Evolutionary conservation across 2,113 vertebrate species (phyloP), one percentile per base, ranked within the genome.

Genomic region (Cathartes aura): DNA sequence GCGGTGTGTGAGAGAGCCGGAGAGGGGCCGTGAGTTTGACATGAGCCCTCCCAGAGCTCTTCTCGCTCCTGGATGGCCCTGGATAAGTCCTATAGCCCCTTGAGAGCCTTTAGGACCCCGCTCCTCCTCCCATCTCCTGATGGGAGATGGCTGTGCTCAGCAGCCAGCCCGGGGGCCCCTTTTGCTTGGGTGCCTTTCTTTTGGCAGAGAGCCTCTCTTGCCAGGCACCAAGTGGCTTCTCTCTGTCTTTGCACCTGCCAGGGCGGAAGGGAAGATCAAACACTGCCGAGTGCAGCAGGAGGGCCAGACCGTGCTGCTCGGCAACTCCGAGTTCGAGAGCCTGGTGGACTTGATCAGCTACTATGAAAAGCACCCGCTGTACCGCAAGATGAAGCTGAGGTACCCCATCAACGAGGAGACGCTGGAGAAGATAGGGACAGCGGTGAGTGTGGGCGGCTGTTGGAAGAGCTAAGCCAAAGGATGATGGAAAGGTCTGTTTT

Each of bases 381-480:
- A 99, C 97, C 99, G 99, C 82, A 99, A 99, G 97, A 99, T 99
- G 99, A 99, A 99, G 96, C 98, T 99, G 88, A 99, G 99, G 58
- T 99, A 99, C 82, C 99, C 99, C 91, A 99, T 99, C 98, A 99
- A 99, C 0, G 99, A 99, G 97, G 99, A 99, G 97, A 99, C 99
- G 0, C 98, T 99, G 98, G 99, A 99, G 98, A 99, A 99, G 98
- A 99, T 99, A 1, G 99, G 99, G 94, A 99, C 99, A 6, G 99
- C 99, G 76, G 99, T 99, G 97, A 99, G 99, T 96, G 29, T 34
- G 48, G 68, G 43, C 1, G 4, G 30, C 24, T 4, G 0, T 10
- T 32, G 42, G 32, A 59, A 78, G 53, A 62, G 36, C 16, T 19
- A n/a, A 42, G 85, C 50, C 32, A 21, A 7, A 14, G 34, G 19